Conservation (phyloP, 2,888 invertebrate genomes). For the Lutraria lutraria region DNA sequence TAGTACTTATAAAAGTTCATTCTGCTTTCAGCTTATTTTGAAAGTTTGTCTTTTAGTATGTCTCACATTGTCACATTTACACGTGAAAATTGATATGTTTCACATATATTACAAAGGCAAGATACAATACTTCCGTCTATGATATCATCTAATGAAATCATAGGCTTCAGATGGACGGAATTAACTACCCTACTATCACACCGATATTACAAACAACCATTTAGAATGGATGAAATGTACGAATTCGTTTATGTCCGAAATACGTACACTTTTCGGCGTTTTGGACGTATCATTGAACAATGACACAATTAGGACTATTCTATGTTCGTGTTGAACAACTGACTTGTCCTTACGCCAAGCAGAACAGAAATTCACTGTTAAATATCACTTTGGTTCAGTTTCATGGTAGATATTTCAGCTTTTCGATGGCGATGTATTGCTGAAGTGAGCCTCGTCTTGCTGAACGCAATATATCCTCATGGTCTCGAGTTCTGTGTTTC, state of each 20-base stretch:
- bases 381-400: not conserved
- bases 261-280: no score
- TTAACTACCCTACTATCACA: not conserved
- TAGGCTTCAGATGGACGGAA: not conserved
- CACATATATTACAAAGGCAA: not conserved
- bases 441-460: not conserved
- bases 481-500: not conserved
- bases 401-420: not conserved
- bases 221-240: not conserved
- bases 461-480: constrained; percentile 34
- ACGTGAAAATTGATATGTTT: constrained; percentile 2
- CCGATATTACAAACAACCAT: not conserved
- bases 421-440: not conserved
- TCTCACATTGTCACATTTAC: no score
- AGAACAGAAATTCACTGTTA: not conserved
- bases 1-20: no score
- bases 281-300: no score
- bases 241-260: not conserved
- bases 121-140: not conserved
- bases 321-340: no score
- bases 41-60: no score
- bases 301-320: no score
- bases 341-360: no score
- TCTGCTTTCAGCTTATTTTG: no score
- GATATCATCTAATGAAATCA: constrained; percentile 4